phyloP scores from a whole-genome alignment of 92 coral and sea anemone species.

The Porites divaricata region DNA sequence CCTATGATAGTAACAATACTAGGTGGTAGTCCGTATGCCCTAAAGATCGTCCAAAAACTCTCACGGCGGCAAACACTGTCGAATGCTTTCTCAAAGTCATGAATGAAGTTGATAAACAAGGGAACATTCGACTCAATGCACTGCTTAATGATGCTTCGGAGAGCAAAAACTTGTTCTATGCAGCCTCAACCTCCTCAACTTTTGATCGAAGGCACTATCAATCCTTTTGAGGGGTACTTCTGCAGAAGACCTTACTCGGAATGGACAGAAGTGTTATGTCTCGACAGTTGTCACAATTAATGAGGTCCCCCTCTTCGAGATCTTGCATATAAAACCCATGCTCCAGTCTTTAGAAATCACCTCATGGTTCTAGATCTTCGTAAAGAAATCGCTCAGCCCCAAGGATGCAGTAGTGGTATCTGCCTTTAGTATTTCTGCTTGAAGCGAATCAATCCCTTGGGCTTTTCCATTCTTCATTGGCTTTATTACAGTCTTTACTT shows the following conservation, averaged over 20 bases:
- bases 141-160: too few relatives aligned
- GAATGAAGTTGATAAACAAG: neutral
- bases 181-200: neutral
- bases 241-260: neutral
- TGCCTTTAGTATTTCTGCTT: neutral
- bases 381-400: neutral
- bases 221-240: neutral
- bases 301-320: neutral
- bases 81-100: neutral
- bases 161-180: neutral
- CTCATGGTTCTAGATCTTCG: conserved; percentile 1
- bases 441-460: neutral
- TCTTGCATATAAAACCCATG: conserved; percentile 1
- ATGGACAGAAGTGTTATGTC: conserved; percentile 3
- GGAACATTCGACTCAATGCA: neutral
- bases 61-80: neutral
- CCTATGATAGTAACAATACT: neutral
- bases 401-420: neutral
- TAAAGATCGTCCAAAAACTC: neutral
- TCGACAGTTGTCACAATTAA: conserved; percentile 11
- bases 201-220: neutral
- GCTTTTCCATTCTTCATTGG: conserved; percentile 19
- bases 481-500: conserved; percentile 19
- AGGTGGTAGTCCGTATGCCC: neutral
- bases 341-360: neutral